Evolutionary conservation across 2,113 vertebrate genomes (phyloP).

Genomic region (Origma solitaria): DNA sequence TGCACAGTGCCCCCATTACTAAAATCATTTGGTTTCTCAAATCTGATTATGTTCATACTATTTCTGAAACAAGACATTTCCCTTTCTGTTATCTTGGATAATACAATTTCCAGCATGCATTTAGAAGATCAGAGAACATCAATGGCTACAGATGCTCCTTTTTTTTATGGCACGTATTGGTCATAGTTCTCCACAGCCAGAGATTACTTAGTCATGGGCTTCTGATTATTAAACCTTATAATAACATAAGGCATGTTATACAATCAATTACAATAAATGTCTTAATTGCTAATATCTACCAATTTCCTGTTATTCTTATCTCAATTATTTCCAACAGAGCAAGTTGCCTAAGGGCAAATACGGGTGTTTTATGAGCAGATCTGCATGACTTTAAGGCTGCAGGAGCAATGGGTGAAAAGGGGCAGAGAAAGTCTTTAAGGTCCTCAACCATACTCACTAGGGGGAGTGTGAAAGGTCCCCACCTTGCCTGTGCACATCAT

Average conservation of each 20-base stretch:
- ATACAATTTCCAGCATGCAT: conserved; percentile 44
- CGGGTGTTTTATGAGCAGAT: neutral
- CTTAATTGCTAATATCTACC: conserved; percentile 58
- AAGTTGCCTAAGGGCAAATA: neutral
- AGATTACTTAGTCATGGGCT: conserved; percentile 40
- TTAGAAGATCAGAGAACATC: conserved; percentile 51
- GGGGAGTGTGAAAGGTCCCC: neutral
- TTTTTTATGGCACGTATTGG: conserved; percentile 20
- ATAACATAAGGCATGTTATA: conserved; percentile 29
- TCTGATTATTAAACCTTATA: conserved; percentile 51
- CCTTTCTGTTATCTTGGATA: conserved; percentile 57
- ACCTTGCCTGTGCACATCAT: neutral
- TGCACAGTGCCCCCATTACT: neutral
- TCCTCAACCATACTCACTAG: neutral
- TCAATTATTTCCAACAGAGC: conserved; percentile 31
- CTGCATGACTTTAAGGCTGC: neutral
- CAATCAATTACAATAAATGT: conserved; percentile 57
- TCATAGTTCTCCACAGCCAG: conserved; percentile 7
- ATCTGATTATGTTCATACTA: conserved; percentile 32
- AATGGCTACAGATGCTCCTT: conserved; percentile 34
- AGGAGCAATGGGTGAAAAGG: neutral
- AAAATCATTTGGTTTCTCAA: conserved; percentile 35
- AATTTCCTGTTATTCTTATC: conserved; percentile 59
- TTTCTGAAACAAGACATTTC: conserved; percentile 52
- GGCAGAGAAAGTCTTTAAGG: neutral